A percentile compares a stretch with the other conserved stretches of the same genome.
These are phyloP conservation scores for Molothrus ater DNA, from an alignment of 2,797 vertebrate species.

Conservation along the genomic window DNA sequence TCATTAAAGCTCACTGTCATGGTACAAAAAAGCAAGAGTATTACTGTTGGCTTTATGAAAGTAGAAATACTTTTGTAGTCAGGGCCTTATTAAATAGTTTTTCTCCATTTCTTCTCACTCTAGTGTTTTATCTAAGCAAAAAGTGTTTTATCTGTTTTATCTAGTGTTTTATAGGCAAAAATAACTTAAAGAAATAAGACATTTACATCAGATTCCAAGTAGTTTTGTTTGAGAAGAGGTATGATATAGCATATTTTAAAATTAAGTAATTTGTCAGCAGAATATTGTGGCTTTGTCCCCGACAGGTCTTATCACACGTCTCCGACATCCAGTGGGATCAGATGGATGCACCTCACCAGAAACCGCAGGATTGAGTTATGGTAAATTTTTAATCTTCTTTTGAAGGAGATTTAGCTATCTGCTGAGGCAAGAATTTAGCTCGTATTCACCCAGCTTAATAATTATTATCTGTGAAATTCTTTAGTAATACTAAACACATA, in stretches of 20 bases:
- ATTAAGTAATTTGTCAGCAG: neutral
- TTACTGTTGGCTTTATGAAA: neutral
- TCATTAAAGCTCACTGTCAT: neutral
- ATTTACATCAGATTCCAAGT: neutral
- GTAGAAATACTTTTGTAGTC: neutral
- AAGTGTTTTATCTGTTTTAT: too few relatives aligned
- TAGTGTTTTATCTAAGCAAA: neutral
- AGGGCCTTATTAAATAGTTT: neutral
- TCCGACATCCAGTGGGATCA: conserved; percentile 82
- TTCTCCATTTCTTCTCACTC: neutral
- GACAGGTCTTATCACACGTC: conserved; percentile 82
- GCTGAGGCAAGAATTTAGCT: neutral
- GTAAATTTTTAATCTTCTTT: conserved; percentile 64
- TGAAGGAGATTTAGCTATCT: neutral
- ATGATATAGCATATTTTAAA: neutral
- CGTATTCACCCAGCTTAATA: neutral
- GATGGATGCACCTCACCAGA: conserved; percentile 78
- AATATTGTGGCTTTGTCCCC: neutral
- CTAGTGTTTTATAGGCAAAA: too few relatives aligned
- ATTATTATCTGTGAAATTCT: neutral
- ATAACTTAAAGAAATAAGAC: neutral
- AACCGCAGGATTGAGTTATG: conserved; percentile 82
- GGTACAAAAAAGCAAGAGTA: neutral
- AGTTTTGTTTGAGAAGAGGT: neutral
- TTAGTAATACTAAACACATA: neutral